Conservation (phyloP, 2,113 vertebrate genomes). For the Benitochromis conjunctus region DNA sequence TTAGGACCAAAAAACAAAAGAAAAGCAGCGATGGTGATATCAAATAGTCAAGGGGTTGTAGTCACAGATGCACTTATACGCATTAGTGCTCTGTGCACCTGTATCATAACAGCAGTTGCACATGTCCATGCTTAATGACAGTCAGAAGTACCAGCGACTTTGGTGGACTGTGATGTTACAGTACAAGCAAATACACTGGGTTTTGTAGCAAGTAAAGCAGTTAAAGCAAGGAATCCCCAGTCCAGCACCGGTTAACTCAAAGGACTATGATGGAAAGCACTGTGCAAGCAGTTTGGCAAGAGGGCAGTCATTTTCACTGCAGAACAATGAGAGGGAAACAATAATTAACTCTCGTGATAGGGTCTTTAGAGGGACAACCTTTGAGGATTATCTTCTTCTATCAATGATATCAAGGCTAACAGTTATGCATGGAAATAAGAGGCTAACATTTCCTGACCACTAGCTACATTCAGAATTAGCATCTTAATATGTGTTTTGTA, state of each 20-base stretch:
- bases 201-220: not conserved
- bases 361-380: slow-evolving; percentile 35
- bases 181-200: not conserved
- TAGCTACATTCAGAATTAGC: slow-evolving; percentile 36
- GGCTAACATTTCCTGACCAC: slow-evolving; percentile 32
- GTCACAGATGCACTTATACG: not conserved
- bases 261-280: slow-evolving; percentile 1
- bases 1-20: not conserved
- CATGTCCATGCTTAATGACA: not conserved
- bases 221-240: not conserved
- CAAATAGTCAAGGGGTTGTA: not conserved
- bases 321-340: slow-evolving; percentile 21
- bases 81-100: not conserved
- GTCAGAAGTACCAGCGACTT: not conserved
- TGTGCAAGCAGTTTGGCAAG: not conserved
- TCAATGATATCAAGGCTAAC: slow-evolving; percentile 47
- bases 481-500: slow-evolving; percentile 44
- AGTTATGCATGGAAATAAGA: slow-evolving; percentile 49
- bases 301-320: slow-evolving; percentile 24
- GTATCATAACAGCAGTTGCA: not conserved
- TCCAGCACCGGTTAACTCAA: not conserved
- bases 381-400: slow-evolving; percentile 50
- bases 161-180: not conserved
- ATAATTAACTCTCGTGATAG: slow-evolving; percentile 46
- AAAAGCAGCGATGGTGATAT: not conserved